phyloP scores from a whole-genome alignment of 2,797 vertebrate genomes.

The Enteromius argenteus region DNA sequence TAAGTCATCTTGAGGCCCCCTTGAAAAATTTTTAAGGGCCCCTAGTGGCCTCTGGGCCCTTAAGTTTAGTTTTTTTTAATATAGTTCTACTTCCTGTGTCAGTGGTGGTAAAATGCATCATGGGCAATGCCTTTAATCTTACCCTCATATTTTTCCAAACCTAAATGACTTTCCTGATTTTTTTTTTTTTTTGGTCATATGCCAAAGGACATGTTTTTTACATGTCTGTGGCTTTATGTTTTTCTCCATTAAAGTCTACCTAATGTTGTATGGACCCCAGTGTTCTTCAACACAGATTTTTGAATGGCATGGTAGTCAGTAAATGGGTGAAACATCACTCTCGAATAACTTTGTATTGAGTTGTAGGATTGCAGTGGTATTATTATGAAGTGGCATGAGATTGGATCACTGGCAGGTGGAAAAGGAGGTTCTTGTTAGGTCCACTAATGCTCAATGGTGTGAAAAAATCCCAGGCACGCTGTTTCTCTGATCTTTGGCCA shows the following conservation, averaged over 20 bases:
- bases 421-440: slow-evolving; percentile 44
- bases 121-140: not conserved
- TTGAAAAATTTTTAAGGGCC: not conserved
- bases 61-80: not conserved
- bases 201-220: not conserved
- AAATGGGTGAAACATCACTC: not conserved
- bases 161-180: not conserved
- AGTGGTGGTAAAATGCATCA: not conserved
- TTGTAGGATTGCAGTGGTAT: not conserved
- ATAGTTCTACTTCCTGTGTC: not conserved
- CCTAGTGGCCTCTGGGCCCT: not conserved
- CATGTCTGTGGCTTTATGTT: not conserved
- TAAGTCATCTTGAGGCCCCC: not conserved
- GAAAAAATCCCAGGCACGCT: slow-evolving; percentile 73
- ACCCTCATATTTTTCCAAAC: not conserved
- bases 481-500: slow-evolving; percentile 57
- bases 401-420: not conserved
- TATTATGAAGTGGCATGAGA: slow-evolving; percentile 3
- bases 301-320: not conserved
- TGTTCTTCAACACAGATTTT: not conserved
- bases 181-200: not conserved
- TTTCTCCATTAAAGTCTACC: not conserved
- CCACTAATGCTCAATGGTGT: slow-evolving; percentile 64
- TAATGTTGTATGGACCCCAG: not conserved
- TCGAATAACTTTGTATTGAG: not conserved